Percentiles rank a stretch among this genome's conserved stretches.
Conservation (phyloP, 64 coral and sea anemone species). For the Montipora sp. region DNA sequence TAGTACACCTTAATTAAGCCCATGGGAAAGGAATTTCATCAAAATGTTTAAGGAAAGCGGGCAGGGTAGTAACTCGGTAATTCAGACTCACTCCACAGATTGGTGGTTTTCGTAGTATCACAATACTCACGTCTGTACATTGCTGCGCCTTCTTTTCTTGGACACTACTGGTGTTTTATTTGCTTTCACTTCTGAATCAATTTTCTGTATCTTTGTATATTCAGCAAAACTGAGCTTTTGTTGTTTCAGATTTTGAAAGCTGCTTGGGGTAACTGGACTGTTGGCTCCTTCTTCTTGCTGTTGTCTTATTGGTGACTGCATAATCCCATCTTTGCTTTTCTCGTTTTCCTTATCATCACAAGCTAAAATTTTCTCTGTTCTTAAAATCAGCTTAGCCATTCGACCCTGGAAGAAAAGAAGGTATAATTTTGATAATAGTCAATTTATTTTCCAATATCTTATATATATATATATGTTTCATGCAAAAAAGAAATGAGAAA, state of each 20-base stretch:
- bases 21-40: too few relatives aligned
- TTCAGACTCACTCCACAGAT: too few relatives aligned
- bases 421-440: too few relatives aligned
- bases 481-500: too few relatives aligned
- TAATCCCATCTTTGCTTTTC: constrained; percentile 2
- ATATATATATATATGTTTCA: too few relatives aligned
- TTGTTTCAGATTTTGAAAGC: constrained; percentile 23
- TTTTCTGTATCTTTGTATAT: background rate
- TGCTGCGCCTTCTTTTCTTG: constrained; percentile 28
- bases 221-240: constrained; percentile 43
- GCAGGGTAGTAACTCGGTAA: too few relatives aligned
- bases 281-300: background rate
- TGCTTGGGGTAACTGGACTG: constrained; percentile 36
- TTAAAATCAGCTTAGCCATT: constrained; percentile 85
- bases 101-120: background rate
- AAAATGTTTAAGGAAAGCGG: too few relatives aligned
- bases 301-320: constrained; percentile 38
- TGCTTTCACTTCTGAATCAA: background rate
- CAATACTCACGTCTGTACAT: background rate
- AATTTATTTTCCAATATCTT: too few relatives aligned
- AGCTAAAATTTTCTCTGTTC: constrained; percentile 43
- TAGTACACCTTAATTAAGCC: too few relatives aligned
- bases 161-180: background rate
- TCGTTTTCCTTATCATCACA: constrained; percentile 73
- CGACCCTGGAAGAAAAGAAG: constrained; percentile 38